These are phyloP conservation scores for Oceanodroma tethys DNA, from an alignment of 2,113 vertebrate species.

Conservation along the genomic window DNA sequence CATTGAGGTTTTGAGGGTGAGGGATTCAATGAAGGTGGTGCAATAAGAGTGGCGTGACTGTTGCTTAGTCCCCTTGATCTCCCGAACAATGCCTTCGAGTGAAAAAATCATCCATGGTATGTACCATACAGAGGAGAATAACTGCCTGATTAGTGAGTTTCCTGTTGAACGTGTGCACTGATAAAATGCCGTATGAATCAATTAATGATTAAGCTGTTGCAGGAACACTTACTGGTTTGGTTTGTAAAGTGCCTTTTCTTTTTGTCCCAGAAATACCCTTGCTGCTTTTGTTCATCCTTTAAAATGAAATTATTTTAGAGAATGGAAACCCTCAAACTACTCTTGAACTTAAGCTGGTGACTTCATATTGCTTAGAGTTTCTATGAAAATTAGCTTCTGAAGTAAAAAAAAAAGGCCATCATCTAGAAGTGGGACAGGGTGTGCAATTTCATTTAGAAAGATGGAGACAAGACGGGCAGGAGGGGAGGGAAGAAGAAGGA, in stretches of 20 bases:
- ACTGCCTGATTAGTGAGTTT: background rate
- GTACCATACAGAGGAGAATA: background rate
- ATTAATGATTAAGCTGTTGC: slow-evolving; percentile 2
- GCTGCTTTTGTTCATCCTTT: background rate
- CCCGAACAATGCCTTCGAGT: background rate
- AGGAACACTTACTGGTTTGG: background rate
- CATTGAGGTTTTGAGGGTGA: background rate
- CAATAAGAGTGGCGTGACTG: background rate
- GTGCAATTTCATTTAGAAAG: background rate
- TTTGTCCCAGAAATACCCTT: background rate
- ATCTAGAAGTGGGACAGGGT: background rate
- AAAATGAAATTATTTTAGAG: background rate
- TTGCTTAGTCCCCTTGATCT: background rate
- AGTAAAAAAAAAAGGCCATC: background rate
- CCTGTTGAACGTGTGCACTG: background rate
- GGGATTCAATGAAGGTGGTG: background rate
- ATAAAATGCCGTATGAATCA: background rate
- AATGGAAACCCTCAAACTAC: background rate
- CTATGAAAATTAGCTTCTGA: background rate
- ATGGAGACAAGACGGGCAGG: background rate
- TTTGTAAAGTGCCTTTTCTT: background rate
- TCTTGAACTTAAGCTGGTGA: background rate
- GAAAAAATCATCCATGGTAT: background rate
- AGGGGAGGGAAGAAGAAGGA: background rate
- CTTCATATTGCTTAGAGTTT: background rate